phyloP scores from a whole-genome alignment of 2,113 vertebrate genomes.

The Scopus umbretta region DNA sequence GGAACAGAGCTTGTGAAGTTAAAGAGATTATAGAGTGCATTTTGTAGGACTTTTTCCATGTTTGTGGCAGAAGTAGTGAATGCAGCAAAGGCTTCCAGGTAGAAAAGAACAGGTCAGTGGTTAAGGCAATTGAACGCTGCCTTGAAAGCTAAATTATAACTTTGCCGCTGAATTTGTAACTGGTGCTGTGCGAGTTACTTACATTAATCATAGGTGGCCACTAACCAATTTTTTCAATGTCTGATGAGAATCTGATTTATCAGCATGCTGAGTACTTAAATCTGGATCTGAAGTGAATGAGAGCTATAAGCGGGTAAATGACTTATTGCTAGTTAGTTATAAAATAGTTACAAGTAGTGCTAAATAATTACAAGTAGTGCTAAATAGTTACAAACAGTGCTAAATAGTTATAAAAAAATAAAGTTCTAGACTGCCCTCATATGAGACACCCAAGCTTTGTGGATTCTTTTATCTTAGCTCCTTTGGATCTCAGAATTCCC shows the following conservation, averaged over 20 bases:
- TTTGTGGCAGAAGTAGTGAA: neutral
- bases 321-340: neutral
- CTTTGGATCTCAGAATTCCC: neutral
- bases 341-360: no score
- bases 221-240: neutral
- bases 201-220: neutral
- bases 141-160: neutral
- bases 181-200: neutral
- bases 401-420: neutral
- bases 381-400: neutral
- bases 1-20: neutral
- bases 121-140: neutral
- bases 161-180: neutral
- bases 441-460: neutral
- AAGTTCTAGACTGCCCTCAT: neutral
- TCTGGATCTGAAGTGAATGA: neutral
- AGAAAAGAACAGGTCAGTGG: neutral
- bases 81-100: neutral
- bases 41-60: neutral
- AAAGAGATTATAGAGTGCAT: neutral
- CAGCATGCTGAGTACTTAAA: neutral
- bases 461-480: neutral
- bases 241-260: neutral
- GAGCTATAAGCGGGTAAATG: neutral
- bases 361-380: no score